Conservation (phyloP, 2,797 vertebrate species). For the Lutjanus argentimaculatus region DNA sequence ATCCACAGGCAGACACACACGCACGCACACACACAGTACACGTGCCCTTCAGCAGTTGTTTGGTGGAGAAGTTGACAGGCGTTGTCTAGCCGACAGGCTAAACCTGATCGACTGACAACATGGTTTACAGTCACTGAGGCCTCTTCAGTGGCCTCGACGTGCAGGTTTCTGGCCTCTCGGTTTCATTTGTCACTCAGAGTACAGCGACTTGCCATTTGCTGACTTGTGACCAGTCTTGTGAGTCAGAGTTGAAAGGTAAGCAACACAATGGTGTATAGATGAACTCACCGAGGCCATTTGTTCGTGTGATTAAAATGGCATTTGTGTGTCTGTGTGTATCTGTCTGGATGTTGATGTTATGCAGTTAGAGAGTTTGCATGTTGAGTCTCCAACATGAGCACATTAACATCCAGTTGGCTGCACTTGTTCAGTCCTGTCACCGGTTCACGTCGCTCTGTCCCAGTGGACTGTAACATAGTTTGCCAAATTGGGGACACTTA, state of each 20-base stretch:
- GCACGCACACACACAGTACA: neutral
- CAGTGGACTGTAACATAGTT: neutral
- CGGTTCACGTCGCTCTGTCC: neutral
- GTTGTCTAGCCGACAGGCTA: conserved; percentile 45
- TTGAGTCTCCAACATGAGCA: neutral
- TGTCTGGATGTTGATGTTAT: neutral
- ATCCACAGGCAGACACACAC: neutral
- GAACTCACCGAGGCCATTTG: neutral
- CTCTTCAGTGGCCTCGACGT: neutral
- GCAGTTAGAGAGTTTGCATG: neutral
- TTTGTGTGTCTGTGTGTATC: neutral
- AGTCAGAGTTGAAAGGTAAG: conserved; percentile 29
- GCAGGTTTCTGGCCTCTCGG: conserved; percentile 32
- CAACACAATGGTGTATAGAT: neutral
- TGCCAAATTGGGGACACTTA: neutral
- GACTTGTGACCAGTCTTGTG: conserved; percentile 26
- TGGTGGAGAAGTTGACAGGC: conserved; percentile 22
- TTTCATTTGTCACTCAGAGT: conserved; percentile 50
- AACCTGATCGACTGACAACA: conserved; percentile 66
- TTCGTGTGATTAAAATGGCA: neutral
- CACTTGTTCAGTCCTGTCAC: neutral
- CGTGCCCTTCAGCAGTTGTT: conserved; percentile 18
- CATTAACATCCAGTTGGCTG: too few relatives aligned
- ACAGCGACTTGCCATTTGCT: conserved; percentile 23
- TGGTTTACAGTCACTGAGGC: conserved; percentile 25